Conservation (phyloP, 2,888 invertebrate genomes). For the Pseudococcus jackbeardsleyi region DNA sequence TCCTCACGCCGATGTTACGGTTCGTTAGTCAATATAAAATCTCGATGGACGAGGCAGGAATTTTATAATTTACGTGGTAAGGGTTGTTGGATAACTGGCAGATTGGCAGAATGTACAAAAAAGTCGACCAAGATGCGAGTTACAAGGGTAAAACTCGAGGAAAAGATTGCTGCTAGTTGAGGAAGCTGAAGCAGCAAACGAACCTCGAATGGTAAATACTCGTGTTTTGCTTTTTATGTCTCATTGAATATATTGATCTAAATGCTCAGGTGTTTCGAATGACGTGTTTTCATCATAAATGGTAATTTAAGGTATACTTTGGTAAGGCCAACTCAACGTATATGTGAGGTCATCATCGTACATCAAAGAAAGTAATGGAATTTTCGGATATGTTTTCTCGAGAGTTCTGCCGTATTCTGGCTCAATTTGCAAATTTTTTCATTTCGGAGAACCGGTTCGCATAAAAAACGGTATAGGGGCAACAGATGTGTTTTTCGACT, state of each 20-base stretch:
- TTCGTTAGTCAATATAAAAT: constrained; percentile 25
- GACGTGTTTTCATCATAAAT: constrained; percentile 8
- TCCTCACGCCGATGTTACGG: constrained; percentile 1
- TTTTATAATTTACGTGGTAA: background rate
- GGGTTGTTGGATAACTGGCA: background rate
- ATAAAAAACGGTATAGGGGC: background rate
- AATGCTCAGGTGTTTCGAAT: constrained; percentile 39
- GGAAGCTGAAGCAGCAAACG: background rate
- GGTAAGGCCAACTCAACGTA: constrained; percentile 27
- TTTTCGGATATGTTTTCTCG: background rate
- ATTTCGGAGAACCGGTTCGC: background rate
- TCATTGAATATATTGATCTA: background rate
- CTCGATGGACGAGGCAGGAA: background rate
- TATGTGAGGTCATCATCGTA: constrained; percentile 1
- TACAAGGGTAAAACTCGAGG: constrained; percentile 7
- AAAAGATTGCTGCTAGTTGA: constrained; percentile 6
- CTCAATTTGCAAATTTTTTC: background rate
- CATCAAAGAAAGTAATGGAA: background rate
- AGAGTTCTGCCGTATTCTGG: background rate
- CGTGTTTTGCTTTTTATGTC: background rate
- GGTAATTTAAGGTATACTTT: constrained; percentile 8
- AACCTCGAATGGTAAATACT: background rate
- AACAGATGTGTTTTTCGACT: constrained; percentile 1
- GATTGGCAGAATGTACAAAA: background rate
- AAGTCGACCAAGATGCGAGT: background rate